Conservation (phyloP, 1,140 invertebrate species). For the Cylas formicarius region DNA sequence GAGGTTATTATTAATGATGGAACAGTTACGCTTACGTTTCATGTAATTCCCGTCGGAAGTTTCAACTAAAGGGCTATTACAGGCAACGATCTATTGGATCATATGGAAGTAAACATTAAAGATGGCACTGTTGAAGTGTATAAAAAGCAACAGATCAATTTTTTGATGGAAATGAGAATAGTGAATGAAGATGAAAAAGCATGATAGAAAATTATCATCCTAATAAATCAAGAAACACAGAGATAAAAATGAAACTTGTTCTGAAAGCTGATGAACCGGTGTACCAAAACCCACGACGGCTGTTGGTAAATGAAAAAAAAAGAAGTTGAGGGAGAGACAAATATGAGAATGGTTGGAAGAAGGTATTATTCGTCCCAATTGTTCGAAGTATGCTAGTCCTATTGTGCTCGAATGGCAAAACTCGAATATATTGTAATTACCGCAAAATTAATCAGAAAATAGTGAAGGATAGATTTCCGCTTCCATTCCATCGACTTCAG, state of each 20-base stretch:
- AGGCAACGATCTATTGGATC: conserved; percentile 6
- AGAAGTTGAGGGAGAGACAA: conserved; percentile 26
- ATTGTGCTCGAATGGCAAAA: conserved; percentile 28
- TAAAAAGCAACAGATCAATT: conserved; percentile 8
- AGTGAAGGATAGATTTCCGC: conserved; percentile 32
- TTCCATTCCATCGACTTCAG: conserved; percentile 26
- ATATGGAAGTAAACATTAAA: conserved; percentile 5
- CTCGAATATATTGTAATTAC: conserved; percentile 48
- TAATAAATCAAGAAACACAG: conserved; percentile 9
- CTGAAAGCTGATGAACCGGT: conserved; percentile 27
- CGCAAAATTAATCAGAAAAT: conserved; percentile 41
- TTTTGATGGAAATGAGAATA: conserved; percentile 12
- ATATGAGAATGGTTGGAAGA: conserved; percentile 22
- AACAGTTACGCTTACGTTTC: conserved; percentile 4
- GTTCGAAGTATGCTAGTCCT: conserved; percentile 43
- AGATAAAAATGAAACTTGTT: conserved; percentile 21
- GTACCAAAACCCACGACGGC: conserved; percentile 16
- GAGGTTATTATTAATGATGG: conserved; percentile 13
- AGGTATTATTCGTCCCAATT: conserved; percentile 27
- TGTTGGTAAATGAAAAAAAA: conserved; percentile 32
- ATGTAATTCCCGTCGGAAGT: conserved; percentile 5
- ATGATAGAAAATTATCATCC: background rate
- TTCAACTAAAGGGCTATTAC: conserved; percentile 7
- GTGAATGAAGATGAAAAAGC: conserved; percentile 2
- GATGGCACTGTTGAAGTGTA: conserved; percentile 3